phyloP scores from a whole-genome alignment of 2,113 vertebrate genomes.

The Progne subis region DNA sequence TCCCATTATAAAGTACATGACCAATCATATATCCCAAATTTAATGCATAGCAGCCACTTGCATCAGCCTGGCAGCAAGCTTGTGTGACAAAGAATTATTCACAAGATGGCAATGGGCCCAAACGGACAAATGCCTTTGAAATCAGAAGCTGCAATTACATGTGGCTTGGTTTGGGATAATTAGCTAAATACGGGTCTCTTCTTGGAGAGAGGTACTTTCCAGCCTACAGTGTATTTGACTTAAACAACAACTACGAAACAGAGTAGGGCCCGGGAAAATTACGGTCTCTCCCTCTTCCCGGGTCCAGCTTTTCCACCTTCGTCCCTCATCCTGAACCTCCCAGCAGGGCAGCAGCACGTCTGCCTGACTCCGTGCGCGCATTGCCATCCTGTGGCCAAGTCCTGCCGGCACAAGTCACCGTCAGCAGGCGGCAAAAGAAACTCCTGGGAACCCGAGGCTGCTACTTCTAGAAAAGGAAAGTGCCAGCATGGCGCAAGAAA shows the following conservation, averaged over 20 bases:
- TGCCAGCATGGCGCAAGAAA: too few species aligned
- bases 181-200: background rate
- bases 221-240: background rate
- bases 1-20: background rate
- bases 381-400: slow-evolving; percentile 40
- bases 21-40: background rate
- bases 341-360: background rate
- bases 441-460: accelerated
- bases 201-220: slow-evolving; percentile 6
- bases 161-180: background rate
- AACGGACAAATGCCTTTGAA: slow-evolving; percentile 16
- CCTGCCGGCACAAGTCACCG: background rate
- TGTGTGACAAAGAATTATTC: slow-evolving; percentile 32
- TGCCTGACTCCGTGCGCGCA: background rate
- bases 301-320: background rate
- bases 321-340: background rate
- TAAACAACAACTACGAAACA: background rate
- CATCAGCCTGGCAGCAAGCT: background rate
- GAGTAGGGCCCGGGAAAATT: background rate
- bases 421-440: background rate
- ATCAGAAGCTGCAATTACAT: slow-evolving; percentile 33
- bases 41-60: background rate
- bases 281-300: background rate
- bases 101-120: background rate
- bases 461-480: background rate